These are phyloP conservation scores for Junonia oenone DNA, from an alignment of 2,888 invertebrate species.

Conservation along the genomic window DNA sequence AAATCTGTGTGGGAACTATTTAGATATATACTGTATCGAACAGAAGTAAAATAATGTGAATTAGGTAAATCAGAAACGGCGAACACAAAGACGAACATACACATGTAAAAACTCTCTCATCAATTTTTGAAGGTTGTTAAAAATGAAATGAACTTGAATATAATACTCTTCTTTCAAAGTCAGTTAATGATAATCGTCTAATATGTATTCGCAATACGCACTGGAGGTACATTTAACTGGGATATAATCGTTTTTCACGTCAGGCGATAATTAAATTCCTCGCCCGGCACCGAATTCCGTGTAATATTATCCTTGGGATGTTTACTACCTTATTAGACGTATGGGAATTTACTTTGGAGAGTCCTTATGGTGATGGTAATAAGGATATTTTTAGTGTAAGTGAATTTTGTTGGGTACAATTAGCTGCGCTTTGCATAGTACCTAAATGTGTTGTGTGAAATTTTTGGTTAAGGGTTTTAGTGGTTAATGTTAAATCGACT, in stretches of 20 bases:
- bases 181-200: neutral
- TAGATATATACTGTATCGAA: too few relatives aligned
- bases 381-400: neutral
- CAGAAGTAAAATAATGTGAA: too few relatives aligned
- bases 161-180: too few relatives aligned
- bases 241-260: constrained; percentile 28
- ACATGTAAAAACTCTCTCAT: too few relatives aligned
- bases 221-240: constrained; percentile 6
- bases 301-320: constrained; percentile 6
- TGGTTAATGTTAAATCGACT: too few relatives aligned
- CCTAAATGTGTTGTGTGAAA: neutral
- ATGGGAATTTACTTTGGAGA: neutral
- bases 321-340: neutral
- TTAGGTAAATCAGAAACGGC: too few relatives aligned
- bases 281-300: constrained; percentile 16
- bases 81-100: too few relatives aligned
- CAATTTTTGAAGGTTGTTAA: too few relatives aligned
- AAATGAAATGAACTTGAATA: too few relatives aligned
- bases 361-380: neutral
- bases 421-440: neutral
- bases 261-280: constrained; percentile 29
- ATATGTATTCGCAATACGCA: neutral
- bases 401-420: neutral
- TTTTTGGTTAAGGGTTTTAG: neutral
- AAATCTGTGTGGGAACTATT: too few relatives aligned